These are phyloP conservation scores for Sebastes cheni DNA, from an alignment of 2,797 vertebrate genomes.

Conservation along the genomic window DNA sequence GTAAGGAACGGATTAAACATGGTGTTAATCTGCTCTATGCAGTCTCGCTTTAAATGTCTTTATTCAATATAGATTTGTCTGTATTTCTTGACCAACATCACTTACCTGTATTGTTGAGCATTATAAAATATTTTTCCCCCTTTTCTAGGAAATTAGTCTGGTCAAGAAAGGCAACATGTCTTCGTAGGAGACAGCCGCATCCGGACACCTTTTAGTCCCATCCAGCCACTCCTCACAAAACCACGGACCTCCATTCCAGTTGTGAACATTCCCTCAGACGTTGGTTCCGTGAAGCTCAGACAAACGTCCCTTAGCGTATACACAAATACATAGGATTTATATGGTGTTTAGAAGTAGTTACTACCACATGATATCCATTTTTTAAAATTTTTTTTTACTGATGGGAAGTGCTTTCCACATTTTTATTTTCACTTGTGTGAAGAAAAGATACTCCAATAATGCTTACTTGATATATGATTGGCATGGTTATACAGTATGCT, in stretches of 20 bases:
- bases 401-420: constrained; percentile 12
- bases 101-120: background rate
- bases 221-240: constrained; percentile 58
- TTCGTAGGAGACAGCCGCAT: constrained; percentile 44
- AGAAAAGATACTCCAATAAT: constrained; percentile 33
- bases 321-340: constrained; percentile 17
- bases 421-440: constrained; percentile 37
- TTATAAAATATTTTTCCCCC: background rate
- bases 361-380: background rate
- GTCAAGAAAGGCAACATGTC: constrained; percentile 69
- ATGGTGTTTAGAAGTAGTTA: constrained; percentile 28
- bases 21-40: background rate
- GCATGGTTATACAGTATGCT: background rate
- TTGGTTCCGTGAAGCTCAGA: constrained; percentile 40
- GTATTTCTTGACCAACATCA: background rate
- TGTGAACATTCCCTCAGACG: constrained; percentile 73
- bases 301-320: background rate
- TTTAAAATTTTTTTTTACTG: background rate
- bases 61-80: background rate
- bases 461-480: constrained; percentile 40
- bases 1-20: too few species aligned
- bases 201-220: background rate
- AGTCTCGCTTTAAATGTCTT: background rate
- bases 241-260: constrained; percentile 57
- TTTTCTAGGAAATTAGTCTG: constrained; percentile 73